These are phyloP conservation scores for Marronus borbonicus DNA, from an alignment of 2,888 invertebrate genomes.

Conservation along the genomic window DNA sequence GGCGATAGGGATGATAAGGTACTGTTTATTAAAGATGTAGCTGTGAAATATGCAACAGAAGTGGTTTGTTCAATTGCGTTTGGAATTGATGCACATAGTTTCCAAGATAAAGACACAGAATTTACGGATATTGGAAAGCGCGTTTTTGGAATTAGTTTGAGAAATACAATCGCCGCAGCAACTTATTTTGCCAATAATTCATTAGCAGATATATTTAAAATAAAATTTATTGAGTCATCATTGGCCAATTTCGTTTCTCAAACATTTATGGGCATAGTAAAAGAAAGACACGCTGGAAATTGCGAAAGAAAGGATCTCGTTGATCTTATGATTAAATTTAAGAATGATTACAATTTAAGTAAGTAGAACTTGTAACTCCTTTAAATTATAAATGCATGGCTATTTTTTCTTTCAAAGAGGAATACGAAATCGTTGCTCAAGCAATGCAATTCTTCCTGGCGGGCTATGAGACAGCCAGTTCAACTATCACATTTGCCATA, in stretches of 20 bases:
- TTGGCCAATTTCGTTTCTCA: conserved; percentile 62
- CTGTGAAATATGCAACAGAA: conserved; percentile 17
- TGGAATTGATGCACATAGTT: conserved; percentile 69
- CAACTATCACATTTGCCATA: conserved; percentile 73
- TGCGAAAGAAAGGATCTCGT: conserved; percentile 69
- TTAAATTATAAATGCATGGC: background rate
- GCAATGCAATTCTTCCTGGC: conserved; percentile 76
- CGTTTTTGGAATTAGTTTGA: background rate
- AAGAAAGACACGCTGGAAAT: conserved; percentile 60
- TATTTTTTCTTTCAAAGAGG: conserved; percentile 65
- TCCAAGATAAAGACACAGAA: conserved; percentile 64
- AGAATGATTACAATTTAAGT: conserved; percentile 58
- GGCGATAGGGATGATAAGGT: background rate
- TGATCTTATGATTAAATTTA: conserved; percentile 67
- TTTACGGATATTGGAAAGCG: conserved; percentile 65
- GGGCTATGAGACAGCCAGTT: conserved; percentile 76
- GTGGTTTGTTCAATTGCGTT: conserved; percentile 70
- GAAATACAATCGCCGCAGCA: background rate
- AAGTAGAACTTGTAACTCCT: conserved; percentile 17
- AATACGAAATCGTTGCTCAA: conserved; percentile 74
- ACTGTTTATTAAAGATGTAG: background rate
- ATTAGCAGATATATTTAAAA: conserved; percentile 63
- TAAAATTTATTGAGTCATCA: conserved; percentile 62
- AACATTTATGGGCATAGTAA: conserved; percentile 64
- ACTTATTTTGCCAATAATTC: conserved; percentile 38